Base-by-base conservation (phyloP, 2,888 invertebrate species). In the Cryptocheilus praepositus region DNA sequence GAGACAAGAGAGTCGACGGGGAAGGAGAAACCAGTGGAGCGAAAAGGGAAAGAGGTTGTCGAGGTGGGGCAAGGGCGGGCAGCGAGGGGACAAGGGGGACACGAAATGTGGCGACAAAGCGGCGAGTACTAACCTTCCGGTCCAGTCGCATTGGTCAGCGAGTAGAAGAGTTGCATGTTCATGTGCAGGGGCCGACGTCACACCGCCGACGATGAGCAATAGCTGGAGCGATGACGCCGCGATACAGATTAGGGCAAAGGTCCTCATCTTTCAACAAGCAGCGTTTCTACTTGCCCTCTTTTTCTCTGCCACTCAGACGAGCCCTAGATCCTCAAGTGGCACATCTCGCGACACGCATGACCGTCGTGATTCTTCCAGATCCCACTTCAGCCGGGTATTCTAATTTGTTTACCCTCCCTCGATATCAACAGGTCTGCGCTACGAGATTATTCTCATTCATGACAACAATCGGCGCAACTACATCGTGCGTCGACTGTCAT, bases 61-160 rank as follows among this genome's bases (percentile, higher is more conserved):
- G 49, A 49, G 49, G 49, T 18, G 49, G 16, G 16, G 49, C 3
- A 19, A 56, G 19, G 15, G n/a, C 18, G 7, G 21, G 21, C 13
- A 15, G 3, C 11, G 28, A 36, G 36, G 25, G 4, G 28, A 3
- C 25, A 18, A 51, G 18, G 25, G 16, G 22, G 55, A 46, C 16
- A 18, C 49, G 5, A 18, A 49, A 49, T 49, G 49, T 18, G 49
- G 18, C 18, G 18, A 49, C 49, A 18, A 49, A 49, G 49, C 49
- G 49, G n/a, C 18, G 51, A 49, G 67, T 70, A 87, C 86, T 77
- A 79, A 88, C 88, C 88, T 88, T 83, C 88, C 88, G 73, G 82
- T 86, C 88, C 88, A 88, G 70, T 88, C 88, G 79, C 88, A 88
- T 77, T 88, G 88, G 74, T 88, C 88, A 19, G 84, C 88, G 43